Evolutionary conservation across 2,888 invertebrate species (phyloP), one percentile per base, ranked within the genome.

Genomic region (Drosophila pseudotalamancana): DNA sequence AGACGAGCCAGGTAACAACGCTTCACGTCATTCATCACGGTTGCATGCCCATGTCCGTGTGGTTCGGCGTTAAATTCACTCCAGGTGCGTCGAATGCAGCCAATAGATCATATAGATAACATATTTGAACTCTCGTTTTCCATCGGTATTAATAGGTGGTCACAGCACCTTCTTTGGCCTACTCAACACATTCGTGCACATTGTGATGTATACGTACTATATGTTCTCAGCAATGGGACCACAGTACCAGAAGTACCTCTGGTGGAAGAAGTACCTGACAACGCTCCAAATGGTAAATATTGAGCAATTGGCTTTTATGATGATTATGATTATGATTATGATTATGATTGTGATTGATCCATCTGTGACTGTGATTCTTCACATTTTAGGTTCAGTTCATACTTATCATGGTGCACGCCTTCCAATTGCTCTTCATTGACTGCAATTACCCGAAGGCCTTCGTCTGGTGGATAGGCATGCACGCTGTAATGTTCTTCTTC

Each of bases 201-300:
- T 98, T 86, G 93, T 98, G 77, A 99, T 99, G 98, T 98, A 99
- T 92, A 93, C 95, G 4, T 99, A 98, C 92, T 98, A 98, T 90
- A 93, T 98, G 93, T 92, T 98, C 88, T 95, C 98, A 45, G 98
- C 98, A 27, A 93, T 98, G 92, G 98, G 98, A 61, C 98, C 98
- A 6, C 93, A 93, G 49, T 94, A 96, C 91, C 96, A 96, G 91
- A 95, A 94, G 87, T 98, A 95, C 90, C 93, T 98, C 70, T 98
- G 98, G 98, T 98, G 98, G 98, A 98, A 98, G 93, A 97, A 95
- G 90, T 97, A 98, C 92, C 94, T 98, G 89, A 98, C 98, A 21
- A 94, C 95, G 48, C 93, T 98, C 85, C 98, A 98, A 93, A 97
- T 98, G 96, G 96, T 96, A 91, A 92, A 14, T 3, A 11, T n/a